These are phyloP conservation scores for Anabas testudineus DNA, from an alignment of 2,797 vertebrate species.

Conservation along the genomic window DNA sequence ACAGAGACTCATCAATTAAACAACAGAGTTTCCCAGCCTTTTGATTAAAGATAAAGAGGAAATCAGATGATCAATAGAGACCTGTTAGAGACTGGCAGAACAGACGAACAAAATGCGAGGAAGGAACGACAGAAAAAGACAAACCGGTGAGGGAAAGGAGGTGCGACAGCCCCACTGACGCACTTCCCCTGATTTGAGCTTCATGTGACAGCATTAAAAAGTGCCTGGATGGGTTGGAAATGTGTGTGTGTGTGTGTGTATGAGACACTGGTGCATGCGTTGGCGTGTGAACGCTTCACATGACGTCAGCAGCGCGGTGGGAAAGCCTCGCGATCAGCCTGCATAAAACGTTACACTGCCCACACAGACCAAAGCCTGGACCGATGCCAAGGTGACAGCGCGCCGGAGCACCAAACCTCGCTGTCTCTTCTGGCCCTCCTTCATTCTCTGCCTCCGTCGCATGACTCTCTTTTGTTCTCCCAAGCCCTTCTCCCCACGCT, in stretches of 20 bases:
- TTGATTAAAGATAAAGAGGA: constrained; percentile 90
- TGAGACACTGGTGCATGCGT: constrained; percentile 15
- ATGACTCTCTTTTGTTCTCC: constrained; percentile 45
- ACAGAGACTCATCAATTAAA: constrained; percentile 86
- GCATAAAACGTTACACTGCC: constrained; percentile 64
- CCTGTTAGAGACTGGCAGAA: constrained; percentile 73
- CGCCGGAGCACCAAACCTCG: constrained; percentile 41
- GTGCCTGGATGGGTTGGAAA: constrained; percentile 22
- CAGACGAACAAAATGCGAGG: constrained; percentile 54
- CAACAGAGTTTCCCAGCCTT: constrained; percentile 85
- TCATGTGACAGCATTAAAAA: constrained; percentile 37
- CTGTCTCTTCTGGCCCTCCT: constrained; percentile 56
- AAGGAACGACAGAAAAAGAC: constrained; percentile 31
- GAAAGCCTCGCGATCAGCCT: constrained; percentile 60
- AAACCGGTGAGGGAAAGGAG: constrained; percentile 20
- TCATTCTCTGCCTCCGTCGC: constrained; percentile 28
- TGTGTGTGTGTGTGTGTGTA: constrained; percentile 25
- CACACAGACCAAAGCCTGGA: constrained; percentile 63
- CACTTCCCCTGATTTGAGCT: constrained; percentile 20
- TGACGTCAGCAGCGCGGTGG: constrained; percentile 61
- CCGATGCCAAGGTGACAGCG: constrained; percentile 51
- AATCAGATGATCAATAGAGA: constrained; percentile 84
- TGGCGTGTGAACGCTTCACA: constrained; percentile 48
- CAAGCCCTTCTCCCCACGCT: constrained; percentile 16
- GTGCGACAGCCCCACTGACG: background rate